A percentile compares a stretch with the other conserved stretches of the same genome.
These are phyloP conservation scores for Bugulina stolonifera DNA, from an alignment of 2,888 invertebrate genomes.

Conservation along the genomic window DNA sequence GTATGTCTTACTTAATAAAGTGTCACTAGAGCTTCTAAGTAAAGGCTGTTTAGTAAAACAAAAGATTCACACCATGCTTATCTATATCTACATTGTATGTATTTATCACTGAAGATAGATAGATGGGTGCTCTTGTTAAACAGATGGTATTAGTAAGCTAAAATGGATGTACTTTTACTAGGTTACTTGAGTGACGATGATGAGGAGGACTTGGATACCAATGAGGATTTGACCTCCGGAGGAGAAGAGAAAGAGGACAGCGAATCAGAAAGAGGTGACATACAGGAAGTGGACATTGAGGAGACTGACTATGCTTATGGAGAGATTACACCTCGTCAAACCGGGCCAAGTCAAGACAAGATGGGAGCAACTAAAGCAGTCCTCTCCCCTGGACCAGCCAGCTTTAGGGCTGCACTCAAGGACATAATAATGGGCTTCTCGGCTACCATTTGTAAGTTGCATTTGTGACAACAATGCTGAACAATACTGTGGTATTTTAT, in stretches of 20 bases:
- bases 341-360: not conserved
- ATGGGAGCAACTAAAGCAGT: constrained; percentile 1
- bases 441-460: constrained; percentile 41
- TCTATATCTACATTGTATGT: too few species aligned
- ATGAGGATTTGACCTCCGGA: not conserved
- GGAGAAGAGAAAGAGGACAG: constrained; percentile 27
- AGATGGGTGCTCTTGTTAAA: too few species aligned
- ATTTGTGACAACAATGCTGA: too few species aligned
- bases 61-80: too few species aligned
- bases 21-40: too few species aligned
- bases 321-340: constrained; percentile 23
- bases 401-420: constrained; percentile 31
- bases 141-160: too few species aligned
- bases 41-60: too few species aligned
- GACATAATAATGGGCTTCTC: constrained; percentile 41
- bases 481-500: too few species aligned
- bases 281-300: constrained; percentile 30
- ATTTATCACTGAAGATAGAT: too few species aligned
- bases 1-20: too few species aligned
- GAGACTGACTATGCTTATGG: constrained; percentile 30
- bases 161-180: too few species aligned
- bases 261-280: constrained; percentile 29
- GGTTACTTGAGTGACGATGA: too few species aligned
- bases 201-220: not conserved
- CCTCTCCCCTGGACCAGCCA: constrained; percentile 6